Percentiles rank a stretch among this genome's conserved stretches.
phyloP scores from a whole-genome alignment of 1,140 invertebrate species.

The Leptestheria dahalacensis region DNA sequence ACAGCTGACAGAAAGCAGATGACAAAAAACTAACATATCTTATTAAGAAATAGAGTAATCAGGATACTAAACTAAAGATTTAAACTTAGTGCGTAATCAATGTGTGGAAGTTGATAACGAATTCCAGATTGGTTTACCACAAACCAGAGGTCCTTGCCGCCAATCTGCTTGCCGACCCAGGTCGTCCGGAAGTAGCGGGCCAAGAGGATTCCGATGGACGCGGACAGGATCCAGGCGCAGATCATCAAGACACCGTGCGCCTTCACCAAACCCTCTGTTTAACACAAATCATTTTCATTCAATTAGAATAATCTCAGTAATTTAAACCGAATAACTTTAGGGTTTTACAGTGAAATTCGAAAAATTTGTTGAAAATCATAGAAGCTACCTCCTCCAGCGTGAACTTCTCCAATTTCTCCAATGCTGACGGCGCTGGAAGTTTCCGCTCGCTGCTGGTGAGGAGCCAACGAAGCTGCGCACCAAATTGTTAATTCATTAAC shows the following conservation, averaged over 20 bases:
- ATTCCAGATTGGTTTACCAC: too few relatives aligned
- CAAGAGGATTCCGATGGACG: conserved; percentile 70
- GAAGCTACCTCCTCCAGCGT: too few relatives aligned
- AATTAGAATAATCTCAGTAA: background rate
- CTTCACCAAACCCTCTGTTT: conserved; percentile 30
- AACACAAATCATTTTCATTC: background rate
- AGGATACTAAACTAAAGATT: conserved; percentile 3
- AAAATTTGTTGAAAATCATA: too few relatives aligned
- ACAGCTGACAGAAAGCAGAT: conserved; percentile 16
- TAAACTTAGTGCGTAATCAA: too few relatives aligned
- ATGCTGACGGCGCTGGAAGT: too few relatives aligned
- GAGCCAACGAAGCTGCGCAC: too few relatives aligned
- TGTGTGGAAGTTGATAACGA: too few relatives aligned
- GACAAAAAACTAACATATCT: background rate
- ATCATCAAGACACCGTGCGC: conserved; percentile 80
- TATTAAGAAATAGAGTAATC: background rate
- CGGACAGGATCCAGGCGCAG: conserved; percentile 74
- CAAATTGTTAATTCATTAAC: too few relatives aligned
- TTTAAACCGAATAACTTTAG: background rate
- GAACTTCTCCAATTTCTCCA: too few relatives aligned
- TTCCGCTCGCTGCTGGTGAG: too few relatives aligned
- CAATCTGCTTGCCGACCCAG: conserved; percentile 62
- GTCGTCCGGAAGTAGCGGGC: conserved; percentile 83
- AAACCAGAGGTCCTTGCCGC: conserved; percentile 87
- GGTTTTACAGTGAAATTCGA: background rate